Evolutionary conservation across 2,797 vertebrate species (phyloP), one percentile per base, ranked within the genome.

Genomic region (Hydrocynus forskahlii): DNA sequence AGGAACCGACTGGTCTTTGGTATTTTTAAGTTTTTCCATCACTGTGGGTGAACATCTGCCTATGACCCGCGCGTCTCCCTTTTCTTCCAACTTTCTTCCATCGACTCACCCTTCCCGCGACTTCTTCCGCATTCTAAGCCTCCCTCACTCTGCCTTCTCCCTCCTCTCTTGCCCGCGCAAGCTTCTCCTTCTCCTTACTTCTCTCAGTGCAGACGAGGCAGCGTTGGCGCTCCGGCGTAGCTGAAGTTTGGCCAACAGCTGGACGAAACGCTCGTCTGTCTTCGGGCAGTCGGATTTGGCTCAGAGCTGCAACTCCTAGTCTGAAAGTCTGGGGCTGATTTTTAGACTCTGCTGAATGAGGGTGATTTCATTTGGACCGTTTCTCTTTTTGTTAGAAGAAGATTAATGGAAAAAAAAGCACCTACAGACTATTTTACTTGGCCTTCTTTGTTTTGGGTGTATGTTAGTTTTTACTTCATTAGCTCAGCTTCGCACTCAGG

Each of bases 121-220:
- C 85, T 88, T 91, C 92, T 92, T 92, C 91, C 91, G 91, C 87
- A 90, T 76, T 55, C 79, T 72, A 86, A 57, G 66, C 83, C 85
- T 85, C 81, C 85, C 83, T 87, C 83, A 43, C 78, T 5, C 83
- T 89, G 83, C 87, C 88, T 70, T 78, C 84, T 59, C 82, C 78
- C 85, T 84, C 88, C 84, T 87, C 91, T 91, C 82, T 77, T 83
- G 83, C 90, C 87, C 75, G 76, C 76, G 70, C 48, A 4, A 19
- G 8, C 69, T 50, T 45, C 9, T 9, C 19, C 38, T 69, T 48
- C 50, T 19, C 50, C 10, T 54, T 4, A 17, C 23, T 54, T 54
- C 21, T 38, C 62, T 66, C 35, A 4, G 7, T 0, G 38, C 64
- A 25, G 38, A 16, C 16, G 17, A 45, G 64, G 64, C 64, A 21